These are phyloP conservation scores for Chelonus insularis DNA, from an alignment of 1,140 invertebrate species.

Conservation along the genomic window DNA sequence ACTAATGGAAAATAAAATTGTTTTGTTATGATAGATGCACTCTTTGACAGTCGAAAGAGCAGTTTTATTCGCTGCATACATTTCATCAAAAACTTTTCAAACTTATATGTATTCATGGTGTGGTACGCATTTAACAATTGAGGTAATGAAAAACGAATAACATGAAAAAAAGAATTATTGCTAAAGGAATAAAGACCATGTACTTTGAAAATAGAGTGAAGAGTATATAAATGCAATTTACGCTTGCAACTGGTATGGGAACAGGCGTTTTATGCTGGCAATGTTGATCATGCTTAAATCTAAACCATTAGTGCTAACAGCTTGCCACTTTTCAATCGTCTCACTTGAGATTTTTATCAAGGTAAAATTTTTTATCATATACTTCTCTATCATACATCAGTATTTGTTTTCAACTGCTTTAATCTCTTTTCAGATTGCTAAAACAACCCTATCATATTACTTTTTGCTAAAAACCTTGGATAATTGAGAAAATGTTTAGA, in stretches of 20 bases:
- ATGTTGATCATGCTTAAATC: not conserved
- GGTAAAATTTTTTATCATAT: conserved; percentile 1
- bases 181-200: not conserved
- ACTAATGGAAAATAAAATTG: conserved; percentile 8
- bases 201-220: not conserved
- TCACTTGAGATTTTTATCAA: not conserved
- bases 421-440: conserved; percentile 8
- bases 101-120: conserved; percentile 30
- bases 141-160: conserved; percentile 25
- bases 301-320: not conserved
- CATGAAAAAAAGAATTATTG: conserved; percentile 22
- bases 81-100: conserved; percentile 26
- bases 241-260: not conserved
- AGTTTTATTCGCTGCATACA: not conserved
- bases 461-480: conserved; percentile 19
- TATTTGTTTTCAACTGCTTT: not conserved
- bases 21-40: too few species aligned
- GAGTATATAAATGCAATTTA: not conserved
- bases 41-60: too few species aligned
- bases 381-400: not conserved
- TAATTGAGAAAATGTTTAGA: too few species aligned
- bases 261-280: not conserved
- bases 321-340: not conserved
- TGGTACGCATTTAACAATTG: too few species aligned
- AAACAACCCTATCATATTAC: conserved; percentile 23